These are phyloP conservation scores for Sinhomidia bicolor DNA, from an alignment of 2,888 invertebrate species.

Conservation along the genomic window DNA sequence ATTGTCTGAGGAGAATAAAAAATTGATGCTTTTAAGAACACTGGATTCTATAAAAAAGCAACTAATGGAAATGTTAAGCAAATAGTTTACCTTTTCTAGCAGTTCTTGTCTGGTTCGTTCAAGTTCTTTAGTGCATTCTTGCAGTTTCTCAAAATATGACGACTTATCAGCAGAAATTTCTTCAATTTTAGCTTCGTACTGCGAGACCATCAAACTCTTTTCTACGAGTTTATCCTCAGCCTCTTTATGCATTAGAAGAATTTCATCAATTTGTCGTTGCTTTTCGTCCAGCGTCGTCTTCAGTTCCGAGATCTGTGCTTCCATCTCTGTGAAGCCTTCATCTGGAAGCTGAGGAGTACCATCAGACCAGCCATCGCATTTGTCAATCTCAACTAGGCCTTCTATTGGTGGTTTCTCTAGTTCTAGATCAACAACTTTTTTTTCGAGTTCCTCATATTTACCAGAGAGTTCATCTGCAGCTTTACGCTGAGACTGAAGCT, in stretches of 20 bases:
- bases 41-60: too few species aligned
- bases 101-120: slow-evolving; percentile 48
- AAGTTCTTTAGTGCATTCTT: slow-evolving; percentile 54
- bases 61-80: too few species aligned
- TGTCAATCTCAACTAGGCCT: slow-evolving; percentile 60
- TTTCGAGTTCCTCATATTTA: slow-evolving; percentile 56
- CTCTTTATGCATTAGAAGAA: slow-evolving; percentile 38
- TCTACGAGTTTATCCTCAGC: slow-evolving; percentile 72
- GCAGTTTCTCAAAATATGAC: background rate
- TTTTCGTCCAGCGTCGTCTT: slow-evolving; percentile 63
- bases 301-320: slow-evolving; percentile 74
- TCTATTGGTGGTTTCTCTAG: slow-evolving; percentile 50
- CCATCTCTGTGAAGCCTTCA: slow-evolving; percentile 68
- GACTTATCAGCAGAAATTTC: slow-evolving; percentile 32
- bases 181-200: slow-evolving; percentile 49
- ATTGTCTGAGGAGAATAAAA: too few species aligned
- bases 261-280: slow-evolving; percentile 34
- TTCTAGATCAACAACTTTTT: slow-evolving; percentile 53
- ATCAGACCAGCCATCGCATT: slow-evolving; percentile 70
- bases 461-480: slow-evolving; percentile 53
- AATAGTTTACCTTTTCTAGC: slow-evolving; percentile 25
- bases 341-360: slow-evolving; percentile 65
- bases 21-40: too few species aligned
- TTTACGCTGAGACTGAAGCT: slow-evolving; percentile 54
- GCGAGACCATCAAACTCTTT: slow-evolving; percentile 43